Evolutionary conservation across 2,113 vertebrate species (phyloP).

Genomic region (Crypturellus undulatus): DNA sequence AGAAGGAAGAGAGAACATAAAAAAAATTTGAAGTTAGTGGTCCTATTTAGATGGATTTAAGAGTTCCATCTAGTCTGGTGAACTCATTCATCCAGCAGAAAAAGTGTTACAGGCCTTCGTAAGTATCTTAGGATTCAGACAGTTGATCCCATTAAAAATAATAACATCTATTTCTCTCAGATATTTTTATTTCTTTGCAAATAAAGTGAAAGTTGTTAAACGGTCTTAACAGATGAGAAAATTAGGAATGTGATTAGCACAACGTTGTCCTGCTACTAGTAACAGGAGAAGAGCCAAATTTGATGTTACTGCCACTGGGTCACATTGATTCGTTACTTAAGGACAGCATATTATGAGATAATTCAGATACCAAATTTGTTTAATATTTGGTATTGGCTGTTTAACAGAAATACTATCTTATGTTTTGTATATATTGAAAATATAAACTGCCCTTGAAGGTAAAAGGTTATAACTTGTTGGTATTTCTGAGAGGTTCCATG

Average conservation of each 20-base stretch:
- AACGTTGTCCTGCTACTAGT: not conserved
- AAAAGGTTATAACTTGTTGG: not conserved
- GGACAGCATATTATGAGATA: not conserved
- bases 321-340: not conserved
- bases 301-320: fast-evolving
- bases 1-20: not conserved
- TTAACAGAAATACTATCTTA: not conserved
- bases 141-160: not conserved
- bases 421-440: not conserved
- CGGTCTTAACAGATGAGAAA: not conserved
- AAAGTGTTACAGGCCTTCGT: not conserved
- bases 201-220: not conserved
- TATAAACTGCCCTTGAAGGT: not conserved
- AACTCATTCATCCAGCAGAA: not conserved
- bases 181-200: not conserved
- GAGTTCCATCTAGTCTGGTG: not conserved
- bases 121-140: not conserved
- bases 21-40: not conserved
- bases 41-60: fast-evolving
- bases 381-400: not conserved
- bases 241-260: not conserved
- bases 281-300: not conserved
- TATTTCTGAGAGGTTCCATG: not conserved
- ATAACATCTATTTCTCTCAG: not conserved
- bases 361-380: not conserved